Evolutionary conservation across 2,113 vertebrate species (phyloP).

Genomic region (Proteles cristata): DNA sequence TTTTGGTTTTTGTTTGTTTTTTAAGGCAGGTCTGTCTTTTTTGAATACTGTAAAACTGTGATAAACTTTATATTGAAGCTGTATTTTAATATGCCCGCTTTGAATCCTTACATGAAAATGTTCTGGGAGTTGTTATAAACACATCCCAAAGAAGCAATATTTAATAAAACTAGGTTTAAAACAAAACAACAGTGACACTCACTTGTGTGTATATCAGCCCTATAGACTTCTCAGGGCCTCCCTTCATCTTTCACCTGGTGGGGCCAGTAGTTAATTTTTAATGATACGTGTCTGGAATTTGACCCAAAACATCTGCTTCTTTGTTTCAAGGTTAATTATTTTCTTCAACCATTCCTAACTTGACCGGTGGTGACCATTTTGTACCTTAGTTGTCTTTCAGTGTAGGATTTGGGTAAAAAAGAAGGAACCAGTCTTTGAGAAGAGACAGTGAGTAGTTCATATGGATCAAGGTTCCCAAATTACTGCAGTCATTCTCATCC

Average conservation of each 20-base stretch:
- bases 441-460: conserved; percentile 33
- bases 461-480: conserved; percentile 36
- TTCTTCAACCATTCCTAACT: conserved; percentile 68
- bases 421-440: conserved; percentile 61
- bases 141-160: conserved; percentile 93
- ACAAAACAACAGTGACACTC: conserved; percentile 74
- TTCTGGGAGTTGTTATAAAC: conserved; percentile 92
- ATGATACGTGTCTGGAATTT: conserved; percentile 66
- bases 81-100: conserved; percentile 97
- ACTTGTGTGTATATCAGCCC: conserved; percentile 78
- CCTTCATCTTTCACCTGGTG: conserved; percentile 72
- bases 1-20: conserved; percentile 85
- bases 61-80: conserved; percentile 97
- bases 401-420: conserved; percentile 58
- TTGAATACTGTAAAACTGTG: conserved; percentile 98
- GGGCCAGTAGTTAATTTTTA: conserved; percentile 65
- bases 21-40: conserved; percentile 91
- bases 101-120: conserved; percentile 91
- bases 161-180: conserved; percentile 95
- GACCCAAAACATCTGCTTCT: conserved; percentile 66
- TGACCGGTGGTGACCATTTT: conserved; percentile 53
- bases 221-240: conserved; percentile 67
- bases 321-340: conserved; percentile 67
- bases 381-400: conserved; percentile 49
- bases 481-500: conserved; percentile 51